Percentiles rank a stretch among this genome's conserved stretches.
Evolutionary conservation across 2,797 vertebrate genomes (phyloP).

Genomic region (Chrysocyon brachyurus): DNA sequence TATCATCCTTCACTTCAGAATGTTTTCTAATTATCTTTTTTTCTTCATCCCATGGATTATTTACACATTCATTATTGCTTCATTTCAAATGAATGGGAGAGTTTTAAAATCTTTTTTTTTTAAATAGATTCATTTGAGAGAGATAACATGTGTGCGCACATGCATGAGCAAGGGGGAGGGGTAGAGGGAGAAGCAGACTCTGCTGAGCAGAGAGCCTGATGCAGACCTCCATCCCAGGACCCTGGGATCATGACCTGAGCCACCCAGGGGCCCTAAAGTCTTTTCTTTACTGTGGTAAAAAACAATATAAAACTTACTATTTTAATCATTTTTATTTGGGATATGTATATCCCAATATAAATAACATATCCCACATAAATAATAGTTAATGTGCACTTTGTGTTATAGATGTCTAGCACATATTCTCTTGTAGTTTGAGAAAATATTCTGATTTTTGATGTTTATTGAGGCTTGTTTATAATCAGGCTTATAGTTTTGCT

Average conservation of each 20-base stretch:
- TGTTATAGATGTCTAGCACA: not conserved
- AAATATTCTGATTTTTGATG: conserved; percentile 5
- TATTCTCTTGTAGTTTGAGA: not conserved
- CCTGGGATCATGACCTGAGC: too few relatives aligned
- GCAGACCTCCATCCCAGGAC: too few relatives aligned
- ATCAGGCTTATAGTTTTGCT: not conserved
- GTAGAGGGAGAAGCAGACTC: too few relatives aligned
- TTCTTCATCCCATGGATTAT: not conserved
- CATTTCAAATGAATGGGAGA: not conserved
- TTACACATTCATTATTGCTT: not conserved
- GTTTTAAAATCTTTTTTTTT: not conserved
- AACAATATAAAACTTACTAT: not conserved
- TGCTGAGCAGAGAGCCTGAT: too few relatives aligned
- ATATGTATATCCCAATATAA: not conserved
- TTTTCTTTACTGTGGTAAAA: not conserved
- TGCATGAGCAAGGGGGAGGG: too few relatives aligned
- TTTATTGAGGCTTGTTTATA: not conserved
- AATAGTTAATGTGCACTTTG: not conserved
- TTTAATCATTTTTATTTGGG: not conserved
- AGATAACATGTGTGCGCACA: too few relatives aligned
- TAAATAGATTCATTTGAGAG: too few relatives aligned
- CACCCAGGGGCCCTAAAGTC: too few relatives aligned
- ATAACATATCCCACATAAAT: too few relatives aligned
- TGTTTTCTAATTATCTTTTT: not conserved
- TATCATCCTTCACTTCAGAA: not conserved